A percentile compares a stretch with the other conserved stretches of the same genome.
phyloP scores from a whole-genome alignment of 2,888 invertebrate genomes.

The Scaptomyza reducta region DNA sequence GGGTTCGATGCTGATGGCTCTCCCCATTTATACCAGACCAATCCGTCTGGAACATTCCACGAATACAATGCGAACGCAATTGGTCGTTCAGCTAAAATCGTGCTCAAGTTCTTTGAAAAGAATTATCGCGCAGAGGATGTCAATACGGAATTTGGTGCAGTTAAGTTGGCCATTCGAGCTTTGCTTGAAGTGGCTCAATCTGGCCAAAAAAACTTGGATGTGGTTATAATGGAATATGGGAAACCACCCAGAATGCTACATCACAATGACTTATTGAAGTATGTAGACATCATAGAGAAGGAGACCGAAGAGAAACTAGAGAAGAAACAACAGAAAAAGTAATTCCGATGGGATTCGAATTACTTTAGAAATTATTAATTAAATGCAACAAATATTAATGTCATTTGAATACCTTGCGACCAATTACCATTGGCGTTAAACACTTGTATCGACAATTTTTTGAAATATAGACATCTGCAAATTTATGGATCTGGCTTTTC shows the following conservation, averaged over 20 bases:
- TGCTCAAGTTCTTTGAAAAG: constrained; percentile 98
- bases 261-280: constrained; percentile 94
- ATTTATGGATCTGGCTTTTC: constrained; percentile 19
- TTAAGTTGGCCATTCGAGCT: constrained; percentile 98
- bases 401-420: too few species aligned
- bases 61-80: constrained; percentile 99
- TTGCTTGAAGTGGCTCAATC: constrained; percentile 99
- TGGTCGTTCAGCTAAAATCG: constrained; percentile 98
- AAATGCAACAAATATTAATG: too few species aligned
- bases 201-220: constrained; percentile 99
- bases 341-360: constrained; percentile 30
- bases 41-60: constrained; percentile 99
- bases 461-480: background rate
- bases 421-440: background rate
- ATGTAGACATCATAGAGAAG: constrained; percentile 97
- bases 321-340: constrained; percentile 93
- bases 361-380: too few species aligned
- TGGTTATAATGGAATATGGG: constrained; percentile 95
- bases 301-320: constrained; percentile 99
- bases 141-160: constrained; percentile 91
- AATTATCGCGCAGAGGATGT: constrained; percentile 96
- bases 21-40: constrained; percentile 98
- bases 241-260: constrained; percentile 94
- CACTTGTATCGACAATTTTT: constrained; percentile 3
- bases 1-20: constrained; percentile 99